Percentiles rank a stretch among this genome's conserved stretches.
Conservation (phyloP, 2,797 vertebrate species). For the Knipowitschia caucasica region DNA sequence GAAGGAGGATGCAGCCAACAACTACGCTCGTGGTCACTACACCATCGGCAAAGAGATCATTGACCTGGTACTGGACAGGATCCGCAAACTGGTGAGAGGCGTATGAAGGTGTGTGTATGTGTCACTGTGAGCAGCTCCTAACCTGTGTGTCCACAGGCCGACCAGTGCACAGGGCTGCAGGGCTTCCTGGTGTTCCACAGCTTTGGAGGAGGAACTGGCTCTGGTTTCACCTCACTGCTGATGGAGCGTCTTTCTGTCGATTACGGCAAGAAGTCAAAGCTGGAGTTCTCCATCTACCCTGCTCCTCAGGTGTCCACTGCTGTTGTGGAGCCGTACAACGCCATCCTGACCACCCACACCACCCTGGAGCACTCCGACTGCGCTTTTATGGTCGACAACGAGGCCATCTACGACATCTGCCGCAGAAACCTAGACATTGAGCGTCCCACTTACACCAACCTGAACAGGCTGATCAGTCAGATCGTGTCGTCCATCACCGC, state of each 20-base stretch:
- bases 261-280: conserved; percentile 65
- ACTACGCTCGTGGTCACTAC: no score
- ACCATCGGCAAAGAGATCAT: no score
- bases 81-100: no score
- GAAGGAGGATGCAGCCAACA: no score
- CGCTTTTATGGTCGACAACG: conserved; percentile 67
- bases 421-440: conserved; percentile 49
- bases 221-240: conserved; percentile 42
- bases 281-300: conserved; percentile 68
- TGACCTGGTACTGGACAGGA: no score
- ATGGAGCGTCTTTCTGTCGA: conserved; percentile 64
- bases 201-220: conserved; percentile 44
- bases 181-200: conserved; percentile 61
- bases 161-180: conserved; percentile 65
- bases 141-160: conserved; percentile 7
- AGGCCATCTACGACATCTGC: conserved; percentile 47
- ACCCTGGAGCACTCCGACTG: conserved; percentile 71
- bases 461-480: conserved; percentile 55
- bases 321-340: conserved; percentile 65
- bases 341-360: conserved; percentile 67
- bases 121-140: no score
- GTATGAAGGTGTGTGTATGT: no score
- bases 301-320: conserved; percentile 65
- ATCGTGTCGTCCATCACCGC: conserved; percentile 61
- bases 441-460: conserved; percentile 48